These are phyloP conservation scores for Chelonia mydas DNA, from an alignment of 2,797 vertebrate species.

Conservation along the genomic window DNA sequence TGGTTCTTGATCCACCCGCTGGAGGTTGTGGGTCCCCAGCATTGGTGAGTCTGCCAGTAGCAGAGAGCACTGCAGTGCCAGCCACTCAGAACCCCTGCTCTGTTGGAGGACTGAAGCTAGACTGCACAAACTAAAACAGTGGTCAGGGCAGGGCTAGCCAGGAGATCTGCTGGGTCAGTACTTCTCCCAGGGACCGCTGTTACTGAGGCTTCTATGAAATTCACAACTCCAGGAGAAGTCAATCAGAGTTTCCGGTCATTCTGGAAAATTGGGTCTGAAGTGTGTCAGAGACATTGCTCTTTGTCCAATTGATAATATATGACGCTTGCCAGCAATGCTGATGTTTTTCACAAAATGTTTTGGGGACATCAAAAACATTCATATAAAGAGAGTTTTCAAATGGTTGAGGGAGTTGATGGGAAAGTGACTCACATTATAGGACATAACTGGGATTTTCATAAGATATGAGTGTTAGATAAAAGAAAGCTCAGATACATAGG, in stretches of 20 bases:
- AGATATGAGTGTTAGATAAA: background rate
- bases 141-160: background rate
- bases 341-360: background rate
- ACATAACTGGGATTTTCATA: background rate
- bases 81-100: background rate
- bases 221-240: background rate
- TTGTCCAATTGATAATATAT: background rate
- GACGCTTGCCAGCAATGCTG: background rate
- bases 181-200: background rate
- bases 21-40: fast-evolving
- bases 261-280: background rate
- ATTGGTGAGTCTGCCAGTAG: background rate
- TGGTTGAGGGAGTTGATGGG: background rate
- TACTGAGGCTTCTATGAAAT: background rate
- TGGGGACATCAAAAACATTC: background rate
- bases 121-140: background rate
- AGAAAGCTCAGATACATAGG: background rate
- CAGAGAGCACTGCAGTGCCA: background rate
- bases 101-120: background rate
- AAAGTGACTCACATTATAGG: background rate
- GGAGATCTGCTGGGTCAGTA: background rate
- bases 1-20: background rate
- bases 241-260: background rate
- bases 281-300: background rate
- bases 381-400: background rate